phyloP scores from a whole-genome alignment of 2,888 invertebrate species.

The Andrena camellia region DNA sequence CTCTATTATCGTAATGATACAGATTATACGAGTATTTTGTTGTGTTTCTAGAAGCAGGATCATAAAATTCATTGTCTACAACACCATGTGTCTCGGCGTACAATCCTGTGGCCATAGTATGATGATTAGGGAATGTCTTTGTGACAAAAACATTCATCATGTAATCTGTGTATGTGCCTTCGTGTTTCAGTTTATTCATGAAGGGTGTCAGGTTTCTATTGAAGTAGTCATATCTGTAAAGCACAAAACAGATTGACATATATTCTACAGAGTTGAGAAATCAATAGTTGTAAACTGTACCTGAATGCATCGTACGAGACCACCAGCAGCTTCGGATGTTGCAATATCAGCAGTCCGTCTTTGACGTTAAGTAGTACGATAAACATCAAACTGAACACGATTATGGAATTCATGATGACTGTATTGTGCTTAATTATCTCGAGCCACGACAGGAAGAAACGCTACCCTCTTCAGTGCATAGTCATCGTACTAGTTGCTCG shows the following conservation, averaged over 20 bases:
- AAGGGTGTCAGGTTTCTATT: conserved; percentile 87
- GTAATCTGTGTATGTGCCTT: conserved; percentile 87
- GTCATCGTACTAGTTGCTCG: conserved; percentile 15
- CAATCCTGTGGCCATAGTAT: conserved; percentile 90
- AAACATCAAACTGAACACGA: conserved; percentile 44
- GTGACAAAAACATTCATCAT: conserved; percentile 89
- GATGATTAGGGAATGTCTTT: conserved; percentile 92
- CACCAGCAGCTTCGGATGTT: conserved; percentile 87
- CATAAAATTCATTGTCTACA: conserved; percentile 88
- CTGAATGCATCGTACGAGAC: conserved; percentile 90
- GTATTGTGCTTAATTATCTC: neutral
- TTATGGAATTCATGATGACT: conserved; percentile 47
- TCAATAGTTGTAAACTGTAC: conserved; percentile 55
- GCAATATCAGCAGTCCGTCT: conserved; percentile 77
- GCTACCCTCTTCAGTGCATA: neutral
- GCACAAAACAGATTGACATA: neutral
- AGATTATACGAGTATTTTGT: conserved; percentile 82
- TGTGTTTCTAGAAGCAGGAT: conserved; percentile 83
- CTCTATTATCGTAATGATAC: conserved; percentile 87
- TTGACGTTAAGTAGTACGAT: conserved; percentile 60
- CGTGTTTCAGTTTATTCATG: conserved; percentile 86
- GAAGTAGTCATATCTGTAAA: conserved; percentile 88
- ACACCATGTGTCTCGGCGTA: conserved; percentile 90
- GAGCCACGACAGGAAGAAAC: neutral
- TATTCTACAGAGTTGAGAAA: neutral